These are phyloP conservation scores for Microcebus tavaratra DNA, from an alignment of 2,113 vertebrate genomes.

Conservation along the genomic window DNA sequence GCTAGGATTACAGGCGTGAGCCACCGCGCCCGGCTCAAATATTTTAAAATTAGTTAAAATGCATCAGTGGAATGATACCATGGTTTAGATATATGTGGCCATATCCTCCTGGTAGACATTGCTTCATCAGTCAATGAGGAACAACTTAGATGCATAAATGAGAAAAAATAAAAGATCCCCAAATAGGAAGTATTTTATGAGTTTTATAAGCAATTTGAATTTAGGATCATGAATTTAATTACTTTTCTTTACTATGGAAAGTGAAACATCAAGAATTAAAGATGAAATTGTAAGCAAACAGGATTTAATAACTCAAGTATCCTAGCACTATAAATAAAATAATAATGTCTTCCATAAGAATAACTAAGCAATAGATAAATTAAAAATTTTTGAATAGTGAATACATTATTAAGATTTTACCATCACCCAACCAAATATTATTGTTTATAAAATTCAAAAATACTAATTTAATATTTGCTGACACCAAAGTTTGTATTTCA, in stretches of 20 bases:
- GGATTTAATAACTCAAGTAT: neutral
- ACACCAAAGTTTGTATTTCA: neutral
- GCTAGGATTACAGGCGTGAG: no score
- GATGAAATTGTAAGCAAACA: neutral
- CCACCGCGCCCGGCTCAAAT: no score
- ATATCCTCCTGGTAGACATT: neutral
- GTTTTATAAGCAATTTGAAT: neutral
- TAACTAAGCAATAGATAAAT: neutral
- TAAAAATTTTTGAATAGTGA: neutral
- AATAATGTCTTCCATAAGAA: neutral
- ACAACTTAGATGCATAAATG: neutral
- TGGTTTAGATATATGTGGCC: neutral
- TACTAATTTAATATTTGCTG: neutral
- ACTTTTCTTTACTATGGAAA: neutral
- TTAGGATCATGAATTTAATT: neutral
- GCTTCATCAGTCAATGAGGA: neutral
- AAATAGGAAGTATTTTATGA: neutral
- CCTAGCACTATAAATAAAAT: neutral
- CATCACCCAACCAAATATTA: neutral
- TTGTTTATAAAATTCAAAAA: neutral
- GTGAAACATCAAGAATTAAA: neutral
- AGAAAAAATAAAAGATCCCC: neutral
- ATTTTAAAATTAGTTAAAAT: constrained; percentile 6
- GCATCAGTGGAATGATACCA: neutral
- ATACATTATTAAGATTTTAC: neutral